Base-by-base conservation (phyloP, 1,140 invertebrate genomes). In the Drosophila erecta region DNA sequence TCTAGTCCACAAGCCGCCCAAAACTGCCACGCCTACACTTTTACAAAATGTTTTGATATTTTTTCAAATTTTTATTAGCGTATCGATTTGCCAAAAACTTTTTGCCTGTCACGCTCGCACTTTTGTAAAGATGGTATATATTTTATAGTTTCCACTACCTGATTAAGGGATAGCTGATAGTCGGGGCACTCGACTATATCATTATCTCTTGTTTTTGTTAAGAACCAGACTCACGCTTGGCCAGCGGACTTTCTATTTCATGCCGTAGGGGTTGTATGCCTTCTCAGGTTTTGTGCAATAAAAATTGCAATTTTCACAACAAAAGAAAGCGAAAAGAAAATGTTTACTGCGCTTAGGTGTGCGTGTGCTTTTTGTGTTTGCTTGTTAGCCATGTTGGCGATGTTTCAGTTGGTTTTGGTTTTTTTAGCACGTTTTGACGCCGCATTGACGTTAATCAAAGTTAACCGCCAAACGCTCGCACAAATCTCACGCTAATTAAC, bases 401-500 rank as follows among this genome's bases (percentile, higher is more conserved):
- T 53, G 14, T 46, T 60, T 53, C 41, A 59, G 49, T 46, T 47
- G 62, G 37, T 51, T 44, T 44, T 44, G 41, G 15, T 11, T 64
- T 69, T 69, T 58, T 58, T 64, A 53, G 59, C 50, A 62, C 65
- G 47, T 60, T 66, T 75, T 84, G 65, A 85, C 69, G 76, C 56
- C 65, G 37, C 43, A 76, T 81, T 87, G 67, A 64, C 50, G 66
- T 55, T 72, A 79, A 86, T 86, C 64, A 83, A 84, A 76, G 75
- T 69, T 66, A 61, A 67, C 79, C 60, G 66, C 66, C 53, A 49
- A 49, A 46, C 73, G 50, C 22, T 50, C 59, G 46, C 67, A 78
- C 79, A 87, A 79, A 89, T 87, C 83, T 87, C 66, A 66, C 66
- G 76, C 84, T 87, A 87, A 87, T 87, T 87, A 87, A 77, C 75